phyloP scores from a whole-genome alignment of 2,113 vertebrate genomes.

The Tachycineta bicolor region DNA sequence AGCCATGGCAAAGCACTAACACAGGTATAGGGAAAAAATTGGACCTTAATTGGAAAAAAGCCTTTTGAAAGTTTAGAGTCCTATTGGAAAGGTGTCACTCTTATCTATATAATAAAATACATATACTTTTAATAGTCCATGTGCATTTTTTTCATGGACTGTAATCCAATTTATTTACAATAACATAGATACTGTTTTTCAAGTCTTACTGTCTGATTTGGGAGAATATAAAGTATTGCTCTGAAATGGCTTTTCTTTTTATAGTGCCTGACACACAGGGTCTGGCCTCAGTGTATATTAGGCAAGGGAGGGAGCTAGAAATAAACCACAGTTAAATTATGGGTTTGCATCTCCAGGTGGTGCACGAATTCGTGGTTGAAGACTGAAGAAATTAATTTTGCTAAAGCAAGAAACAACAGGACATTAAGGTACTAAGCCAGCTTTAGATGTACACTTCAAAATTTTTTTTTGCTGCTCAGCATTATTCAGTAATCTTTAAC shows the following conservation, averaged over 20 bases:
- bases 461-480: conserved; percentile 47
- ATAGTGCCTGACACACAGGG: background rate
- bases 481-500: conserved; percentile 70
- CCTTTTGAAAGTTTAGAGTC: background rate
- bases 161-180: conserved; percentile 19
- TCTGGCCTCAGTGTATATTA: background rate
- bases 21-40: background rate
- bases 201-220: background rate
- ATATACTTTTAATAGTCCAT: background rate
- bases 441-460: conserved; percentile 56
- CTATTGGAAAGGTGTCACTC: background rate
- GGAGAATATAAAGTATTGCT: background rate
- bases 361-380: conserved; percentile 43
- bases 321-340: conserved; percentile 37
- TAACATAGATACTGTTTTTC: background rate
- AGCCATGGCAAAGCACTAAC: background rate
- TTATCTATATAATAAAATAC: background rate
- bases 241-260: background rate
- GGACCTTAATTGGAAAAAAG: background rate
- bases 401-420: conserved; percentile 67
- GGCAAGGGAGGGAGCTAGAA: background rate
- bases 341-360: conserved; percentile 53
- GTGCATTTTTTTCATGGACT: background rate
- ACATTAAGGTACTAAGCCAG: conserved; percentile 46
- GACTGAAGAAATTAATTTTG: conserved; percentile 61